Evolutionary conservation across 2,888 invertebrate species (phyloP).

Genomic region (Ochropacha duplaris): DNA sequence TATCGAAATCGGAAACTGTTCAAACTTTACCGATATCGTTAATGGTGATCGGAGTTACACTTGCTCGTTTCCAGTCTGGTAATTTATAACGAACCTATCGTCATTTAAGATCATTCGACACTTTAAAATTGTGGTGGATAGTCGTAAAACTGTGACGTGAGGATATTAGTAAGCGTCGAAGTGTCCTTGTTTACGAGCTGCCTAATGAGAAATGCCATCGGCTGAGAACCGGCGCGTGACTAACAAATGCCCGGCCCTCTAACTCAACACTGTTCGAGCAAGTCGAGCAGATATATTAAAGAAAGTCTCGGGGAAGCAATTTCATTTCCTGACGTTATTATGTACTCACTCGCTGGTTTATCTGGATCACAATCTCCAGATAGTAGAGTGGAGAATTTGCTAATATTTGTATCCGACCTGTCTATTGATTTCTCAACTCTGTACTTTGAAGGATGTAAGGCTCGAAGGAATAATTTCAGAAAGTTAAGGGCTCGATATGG

Average conservation of each 20-base stretch:
- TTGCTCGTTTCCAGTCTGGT: conserved; percentile 33
- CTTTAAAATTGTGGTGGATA: conserved; percentile 59
- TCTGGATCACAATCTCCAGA: conserved; percentile 4
- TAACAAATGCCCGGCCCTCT: conserved; percentile 53
- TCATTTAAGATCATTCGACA: conserved; percentile 44
- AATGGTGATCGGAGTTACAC: conserved; percentile 47
- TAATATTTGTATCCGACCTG: conserved; percentile 26
- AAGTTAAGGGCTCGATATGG: conserved; percentile 46
- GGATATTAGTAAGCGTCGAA: conserved; percentile 72
- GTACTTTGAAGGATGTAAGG: conserved; percentile 17
- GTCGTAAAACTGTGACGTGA: conserved; percentile 67
- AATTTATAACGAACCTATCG: conserved; percentile 53
- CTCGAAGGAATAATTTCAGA: conserved; percentile 59
- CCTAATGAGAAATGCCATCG: conserved; percentile 72
- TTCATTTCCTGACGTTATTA: conserved; percentile 29
- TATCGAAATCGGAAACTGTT: conserved; percentile 7
- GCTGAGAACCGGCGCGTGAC: conserved; percentile 56
- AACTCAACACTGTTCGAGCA: conserved; percentile 27
- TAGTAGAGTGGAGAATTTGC: neutral
- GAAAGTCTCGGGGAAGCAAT: conserved; percentile 38
- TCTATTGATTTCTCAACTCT: conserved; percentile 24
- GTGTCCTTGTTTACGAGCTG: conserved; percentile 71
- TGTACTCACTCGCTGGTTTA: conserved; percentile 22
- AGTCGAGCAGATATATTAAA: conserved; percentile 32
- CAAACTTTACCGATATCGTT: conserved; percentile 27